A percentile compares a stretch with the other conserved stretches of the same genome.
These are phyloP conservation scores for Ancistrus triradiatus DNA, from an alignment of 2,113 vertebrate genomes.

Conservation along the genomic window DNA sequence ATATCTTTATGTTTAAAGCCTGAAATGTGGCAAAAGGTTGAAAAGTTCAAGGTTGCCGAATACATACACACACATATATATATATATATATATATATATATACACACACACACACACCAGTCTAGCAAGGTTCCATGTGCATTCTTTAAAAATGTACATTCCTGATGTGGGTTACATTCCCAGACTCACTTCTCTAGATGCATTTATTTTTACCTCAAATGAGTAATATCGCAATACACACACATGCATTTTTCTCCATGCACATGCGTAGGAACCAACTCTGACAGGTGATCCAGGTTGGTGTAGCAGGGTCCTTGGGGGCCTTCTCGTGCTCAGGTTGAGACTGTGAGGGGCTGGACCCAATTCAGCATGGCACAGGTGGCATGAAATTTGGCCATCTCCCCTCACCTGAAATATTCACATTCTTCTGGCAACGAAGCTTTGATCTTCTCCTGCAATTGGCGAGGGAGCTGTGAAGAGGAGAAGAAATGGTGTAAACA, in stretches of 20 bases:
- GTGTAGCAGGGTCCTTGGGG: constrained; percentile 64
- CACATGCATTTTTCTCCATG: constrained; percentile 23
- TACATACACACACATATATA: too few species aligned
- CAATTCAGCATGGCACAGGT: constrained; percentile 64
- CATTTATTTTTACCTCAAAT: constrained; percentile 75
- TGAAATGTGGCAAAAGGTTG: too few species aligned
- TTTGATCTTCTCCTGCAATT: constrained; percentile 70
- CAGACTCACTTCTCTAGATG: constrained; percentile 72
- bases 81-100: too few species aligned
- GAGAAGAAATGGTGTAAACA: constrained; percentile 66
- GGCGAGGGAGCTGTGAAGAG: constrained; percentile 56
- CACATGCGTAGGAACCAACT: constrained; percentile 54
- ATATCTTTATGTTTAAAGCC: too few species aligned
- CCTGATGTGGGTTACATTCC: too few species aligned
- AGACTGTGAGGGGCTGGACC: constrained; percentile 61
- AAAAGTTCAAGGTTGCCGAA: too few species aligned
- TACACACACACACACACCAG: too few species aligned
- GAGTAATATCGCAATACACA: constrained; percentile 34
- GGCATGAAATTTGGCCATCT: constrained; percentile 61
- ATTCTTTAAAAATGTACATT: too few species aligned
- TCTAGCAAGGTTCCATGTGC: too few species aligned
- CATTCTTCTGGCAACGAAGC: constrained; percentile 62
- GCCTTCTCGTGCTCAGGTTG: constrained; percentile 55
- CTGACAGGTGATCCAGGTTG: constrained; percentile 71
- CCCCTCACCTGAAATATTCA: constrained; percentile 76